Conservation (phyloP, 2,113 vertebrate species). For the Prolemur simus region DNA sequence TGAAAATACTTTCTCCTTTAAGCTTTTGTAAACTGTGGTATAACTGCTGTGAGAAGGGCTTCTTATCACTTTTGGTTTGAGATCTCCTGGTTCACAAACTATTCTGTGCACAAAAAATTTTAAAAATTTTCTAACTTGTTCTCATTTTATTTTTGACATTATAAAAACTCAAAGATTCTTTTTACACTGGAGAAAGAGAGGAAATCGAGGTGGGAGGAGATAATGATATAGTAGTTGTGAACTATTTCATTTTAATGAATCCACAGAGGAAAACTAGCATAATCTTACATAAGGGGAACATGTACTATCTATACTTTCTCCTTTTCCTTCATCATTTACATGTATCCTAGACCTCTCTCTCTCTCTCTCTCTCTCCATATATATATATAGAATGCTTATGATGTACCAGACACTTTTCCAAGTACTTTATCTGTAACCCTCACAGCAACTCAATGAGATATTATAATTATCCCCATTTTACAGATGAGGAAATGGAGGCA, state of each 20-base stretch:
- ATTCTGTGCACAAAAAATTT: neutral
- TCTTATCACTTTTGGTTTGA: neutral
- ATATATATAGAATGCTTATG: neutral
- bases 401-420: neutral
- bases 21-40: neutral
- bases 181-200: neutral
- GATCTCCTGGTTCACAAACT: neutral
- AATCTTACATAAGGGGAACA: neutral
- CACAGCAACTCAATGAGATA: neutral
- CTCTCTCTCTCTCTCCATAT: neutral
- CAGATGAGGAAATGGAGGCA: neutral
- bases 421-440: neutral
- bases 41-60: neutral
- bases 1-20: neutral
- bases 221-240: neutral
- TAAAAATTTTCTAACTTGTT: neutral
- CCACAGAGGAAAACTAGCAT: neutral
- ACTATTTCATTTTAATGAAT: slow-evolving; percentile 34
- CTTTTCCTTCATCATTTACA: neutral
- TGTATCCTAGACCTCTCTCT: neutral
- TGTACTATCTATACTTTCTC: neutral
- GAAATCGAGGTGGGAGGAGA: neutral
- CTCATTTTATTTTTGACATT: slow-evolving; percentile 1
- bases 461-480: neutral
- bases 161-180: neutral